Evolutionary conservation across 2,113 vertebrate species (phyloP), one percentile per base, ranked within the genome.

Genomic region (Lucifuga dentata): DNA sequence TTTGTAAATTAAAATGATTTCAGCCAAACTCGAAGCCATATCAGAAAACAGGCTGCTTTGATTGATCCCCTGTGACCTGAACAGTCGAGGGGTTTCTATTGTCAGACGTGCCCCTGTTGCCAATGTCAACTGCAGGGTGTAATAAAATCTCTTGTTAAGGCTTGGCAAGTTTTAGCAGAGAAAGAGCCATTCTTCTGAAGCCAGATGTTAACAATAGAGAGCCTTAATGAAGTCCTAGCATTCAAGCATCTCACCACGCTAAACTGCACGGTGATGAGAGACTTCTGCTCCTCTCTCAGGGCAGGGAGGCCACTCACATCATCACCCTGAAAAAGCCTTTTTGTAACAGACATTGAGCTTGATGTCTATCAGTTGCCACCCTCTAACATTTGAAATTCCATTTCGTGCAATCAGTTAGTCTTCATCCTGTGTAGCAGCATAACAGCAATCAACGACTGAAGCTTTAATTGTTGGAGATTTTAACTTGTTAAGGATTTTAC

Each of bases 171-270:
- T 92, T 88, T 88, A 86, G 73, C 86, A 86, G 74, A 91, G 90
- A 91, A 89, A 91, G 86, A 78, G 80, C 82, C 85, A 88, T 92
- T 92, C 87, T 91, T 90, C 86, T 78, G 56, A 78, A 73, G 81
- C 88, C 93, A 94, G 90, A 92, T 94, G 93, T 92, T 92, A 91
- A 93, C 90, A 93, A 93, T 92, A 93, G 90, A 92, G 88, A 45
- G 81, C 57, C 84, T 89, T 92, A 92, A 93, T 90, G 90, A 93
- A 91, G 90, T 84, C 84, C 89, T 89, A 69, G 75, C 87, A 87
- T 81, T 89, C 80, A 88, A 87, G 78, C 88, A 86, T 87, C 81
- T 77, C 83, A 76, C 82, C 72, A 81, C 83, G 70, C 85, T 91
- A 86, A 82, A 86, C 78, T 72, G 73, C 71, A 32, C 81, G 78